phyloP scores from a whole-genome alignment of 2,797 vertebrate species.

The Notolabrus celidotus region DNA sequence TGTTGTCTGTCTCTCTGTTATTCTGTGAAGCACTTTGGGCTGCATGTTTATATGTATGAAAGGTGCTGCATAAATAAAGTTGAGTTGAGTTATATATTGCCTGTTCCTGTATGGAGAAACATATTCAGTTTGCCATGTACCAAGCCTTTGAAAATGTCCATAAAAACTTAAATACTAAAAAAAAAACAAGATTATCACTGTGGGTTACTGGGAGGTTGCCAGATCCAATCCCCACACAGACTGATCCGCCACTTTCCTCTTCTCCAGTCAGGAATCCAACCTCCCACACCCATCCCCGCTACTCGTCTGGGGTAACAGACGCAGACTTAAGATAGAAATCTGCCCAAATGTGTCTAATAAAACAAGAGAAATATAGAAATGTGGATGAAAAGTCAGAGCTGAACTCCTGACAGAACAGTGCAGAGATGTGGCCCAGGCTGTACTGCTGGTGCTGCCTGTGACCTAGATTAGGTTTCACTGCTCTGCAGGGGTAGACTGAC shows the following conservation, averaged over 20 bases:
- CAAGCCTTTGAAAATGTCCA: too few relatives aligned
- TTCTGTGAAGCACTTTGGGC: too few relatives aligned
- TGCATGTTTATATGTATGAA: too few relatives aligned
- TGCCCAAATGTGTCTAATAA: not conserved
- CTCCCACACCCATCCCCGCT: not conserved
- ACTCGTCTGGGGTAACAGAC: slow-evolving; percentile 2
- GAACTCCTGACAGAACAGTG: slow-evolving; percentile 41
- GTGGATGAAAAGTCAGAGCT: slow-evolving; percentile 16
- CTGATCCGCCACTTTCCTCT: slow-evolving; percentile 1
- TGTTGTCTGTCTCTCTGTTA: too few relatives aligned
- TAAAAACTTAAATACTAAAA: too few relatives aligned
- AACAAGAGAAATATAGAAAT: not conserved
- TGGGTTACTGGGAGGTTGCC: slow-evolving; percentile 20
- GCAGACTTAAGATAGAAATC: not conserved
- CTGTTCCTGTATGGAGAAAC: too few relatives aligned
- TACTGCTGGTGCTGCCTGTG: slow-evolving; percentile 66
- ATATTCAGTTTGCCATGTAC: too few relatives aligned
- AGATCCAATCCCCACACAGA: slow-evolving; percentile 22
- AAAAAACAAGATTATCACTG: slow-evolving; percentile 36
- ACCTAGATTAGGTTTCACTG: slow-evolving; percentile 78
- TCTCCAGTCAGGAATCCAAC: slow-evolving; percentile 9
- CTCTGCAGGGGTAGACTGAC: slow-evolving; percentile 75
- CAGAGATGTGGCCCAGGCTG: slow-evolving; percentile 48
- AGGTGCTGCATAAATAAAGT: too few relatives aligned
- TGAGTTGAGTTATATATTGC: too few relatives aligned